phyloP scores from a whole-genome alignment of 1,140 invertebrate species.

The Lordiphosa stackelbergi region DNA sequence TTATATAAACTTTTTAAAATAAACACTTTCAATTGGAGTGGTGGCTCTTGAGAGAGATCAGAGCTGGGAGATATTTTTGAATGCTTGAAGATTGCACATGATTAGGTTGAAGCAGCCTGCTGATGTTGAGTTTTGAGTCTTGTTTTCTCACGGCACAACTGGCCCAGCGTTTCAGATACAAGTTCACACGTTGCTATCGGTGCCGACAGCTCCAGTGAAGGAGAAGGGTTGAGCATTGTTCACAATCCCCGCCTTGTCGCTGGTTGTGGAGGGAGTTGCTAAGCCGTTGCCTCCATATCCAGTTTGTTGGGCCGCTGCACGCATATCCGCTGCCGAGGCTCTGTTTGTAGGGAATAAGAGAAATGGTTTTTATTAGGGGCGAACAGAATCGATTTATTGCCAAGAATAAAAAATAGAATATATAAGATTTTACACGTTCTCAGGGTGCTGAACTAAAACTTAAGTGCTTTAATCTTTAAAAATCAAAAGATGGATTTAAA shows the following conservation, averaged over 20 bases:
- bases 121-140: slow-evolving; percentile 50
- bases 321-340: slow-evolving; percentile 86
- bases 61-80: slow-evolving; percentile 22
- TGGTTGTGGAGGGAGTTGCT: slow-evolving; percentile 54
- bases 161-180: slow-evolving; percentile 8
- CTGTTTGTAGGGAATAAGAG: slow-evolving; percentile 77
- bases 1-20: slow-evolving; percentile 17
- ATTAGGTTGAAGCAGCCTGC: slow-evolving; percentile 33
- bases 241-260: slow-evolving; percentile 83
- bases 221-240: slow-evolving; percentile 87
- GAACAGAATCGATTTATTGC: not conserved
- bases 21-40: slow-evolving; percentile 18
- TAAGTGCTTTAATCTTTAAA: not conserved
- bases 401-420: not conserved
- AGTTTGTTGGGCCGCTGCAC: slow-evolving; percentile 80
- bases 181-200: slow-evolving; percentile 82
- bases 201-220: slow-evolving; percentile 82
- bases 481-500: no score
- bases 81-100: slow-evolving; percentile 47
- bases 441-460: no score
- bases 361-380: slow-evolving; percentile 1
- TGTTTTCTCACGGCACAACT: slow-evolving; percentile 66
- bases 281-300: slow-evolving; percentile 41
- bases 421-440: not conserved
- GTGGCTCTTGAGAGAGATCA: slow-evolving; percentile 41